phyloP scores from a whole-genome alignment of 2,888 invertebrate species.

The Priocnemis perturbator region DNA sequence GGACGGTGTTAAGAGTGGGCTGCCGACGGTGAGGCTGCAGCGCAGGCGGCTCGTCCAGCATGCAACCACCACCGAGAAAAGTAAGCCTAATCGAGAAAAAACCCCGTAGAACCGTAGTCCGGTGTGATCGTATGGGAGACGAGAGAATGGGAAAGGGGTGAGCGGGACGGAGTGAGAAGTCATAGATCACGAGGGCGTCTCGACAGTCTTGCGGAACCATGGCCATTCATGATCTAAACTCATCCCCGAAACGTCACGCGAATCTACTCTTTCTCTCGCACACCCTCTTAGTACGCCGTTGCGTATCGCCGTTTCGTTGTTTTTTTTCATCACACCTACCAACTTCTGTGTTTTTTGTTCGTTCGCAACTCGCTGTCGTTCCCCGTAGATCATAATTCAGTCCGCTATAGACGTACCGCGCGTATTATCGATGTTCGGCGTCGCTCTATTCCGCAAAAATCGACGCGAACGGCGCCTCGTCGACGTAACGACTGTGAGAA shows the following conservation, averaged over 20 bases:
- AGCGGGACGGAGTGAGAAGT: not conserved
- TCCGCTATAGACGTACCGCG: too few species aligned
- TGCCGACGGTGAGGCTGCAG: slow-evolving; percentile 66
- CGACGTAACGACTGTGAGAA: slow-evolving; percentile 40
- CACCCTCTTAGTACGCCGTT: too few species aligned
- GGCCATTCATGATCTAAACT: too few species aligned
- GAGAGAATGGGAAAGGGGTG: not conserved
- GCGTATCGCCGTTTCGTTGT: too few species aligned
- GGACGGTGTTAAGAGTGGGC: slow-evolving; percentile 53
- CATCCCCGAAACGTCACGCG: too few species aligned
- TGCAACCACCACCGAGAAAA: slow-evolving; percentile 93
- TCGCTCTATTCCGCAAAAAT: slow-evolving; percentile 34
- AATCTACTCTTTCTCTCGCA: too few species aligned
- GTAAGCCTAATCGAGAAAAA: slow-evolving; percentile 76
- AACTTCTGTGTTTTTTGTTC: too few species aligned
- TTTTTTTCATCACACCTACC: too few species aligned
- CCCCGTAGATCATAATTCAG: too few species aligned
- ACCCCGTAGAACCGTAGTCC: not conserved
- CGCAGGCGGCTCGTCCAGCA: slow-evolving; percentile 74
- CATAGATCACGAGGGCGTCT: too few species aligned
- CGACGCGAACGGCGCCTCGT: slow-evolving; percentile 38
- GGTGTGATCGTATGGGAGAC: not conserved
- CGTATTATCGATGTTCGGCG: slow-evolving; percentile 38
- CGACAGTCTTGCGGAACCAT: too few species aligned
- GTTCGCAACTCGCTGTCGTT: too few species aligned